A percentile compares a stretch with the other conserved stretches of the same genome.
These are phyloP conservation scores for Nymphalis io DNA, from an alignment of 1,140 invertebrate species.

Conservation along the genomic window DNA sequence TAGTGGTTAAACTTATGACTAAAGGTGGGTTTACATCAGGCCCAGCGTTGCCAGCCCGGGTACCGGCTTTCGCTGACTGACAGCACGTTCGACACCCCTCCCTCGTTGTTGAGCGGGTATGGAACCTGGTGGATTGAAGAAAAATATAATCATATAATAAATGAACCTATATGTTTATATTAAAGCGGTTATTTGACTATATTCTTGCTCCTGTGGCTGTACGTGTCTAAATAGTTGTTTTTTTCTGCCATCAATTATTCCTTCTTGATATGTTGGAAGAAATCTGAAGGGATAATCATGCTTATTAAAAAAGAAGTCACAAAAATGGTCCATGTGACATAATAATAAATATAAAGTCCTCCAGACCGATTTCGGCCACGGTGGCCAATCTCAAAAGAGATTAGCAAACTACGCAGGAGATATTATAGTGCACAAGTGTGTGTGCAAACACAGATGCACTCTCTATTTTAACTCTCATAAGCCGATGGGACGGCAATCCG, in stretches of 20 bases:
- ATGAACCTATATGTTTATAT: not conserved
- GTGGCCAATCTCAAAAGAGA: too few relatives aligned
- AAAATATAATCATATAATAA: not conserved
- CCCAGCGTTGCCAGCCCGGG: constrained; percentile 48
- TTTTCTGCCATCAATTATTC: not conserved
- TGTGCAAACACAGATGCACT: too few relatives aligned
- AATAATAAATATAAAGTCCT: too few relatives aligned
- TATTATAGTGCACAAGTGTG: too few relatives aligned
- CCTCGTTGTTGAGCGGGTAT: constrained; percentile 45
- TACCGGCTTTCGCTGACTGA: constrained; percentile 49
- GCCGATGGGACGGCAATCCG: too few relatives aligned
- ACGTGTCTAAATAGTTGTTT: too few relatives aligned
- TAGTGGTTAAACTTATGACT: constrained; percentile 1
- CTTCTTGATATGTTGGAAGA: not conserved
- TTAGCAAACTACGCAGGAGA: too few relatives aligned
- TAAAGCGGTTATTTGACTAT: not conserved
- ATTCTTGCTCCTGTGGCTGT: not conserved
- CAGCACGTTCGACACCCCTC: constrained; percentile 59
- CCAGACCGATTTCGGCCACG: too few relatives aligned
- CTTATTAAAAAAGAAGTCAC: too few relatives aligned
- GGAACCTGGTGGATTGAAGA: constrained; percentile 43
- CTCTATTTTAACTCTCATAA: too few relatives aligned
- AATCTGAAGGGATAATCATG: too few relatives aligned
- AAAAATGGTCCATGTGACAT: too few relatives aligned
- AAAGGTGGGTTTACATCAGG: constrained; percentile 25